Percentiles rank a stretch among this genome's conserved stretches.
Evolutionary conservation across 1,140 invertebrate species (phyloP).

Genomic region (Kradibia gibbosae): DNA sequence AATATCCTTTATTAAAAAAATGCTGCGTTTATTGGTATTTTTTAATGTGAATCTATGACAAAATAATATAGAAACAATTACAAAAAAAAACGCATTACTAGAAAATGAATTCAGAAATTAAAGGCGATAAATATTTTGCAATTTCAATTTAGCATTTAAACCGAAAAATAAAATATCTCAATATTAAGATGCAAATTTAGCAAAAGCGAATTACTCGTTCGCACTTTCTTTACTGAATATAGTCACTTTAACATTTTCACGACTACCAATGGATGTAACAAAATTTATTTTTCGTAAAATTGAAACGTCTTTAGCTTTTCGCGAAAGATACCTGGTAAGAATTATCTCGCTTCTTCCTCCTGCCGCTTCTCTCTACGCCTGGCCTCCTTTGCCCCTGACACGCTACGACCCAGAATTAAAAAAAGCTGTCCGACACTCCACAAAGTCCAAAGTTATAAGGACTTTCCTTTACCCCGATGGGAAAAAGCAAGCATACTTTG

Average conservation of each 20-base stretch:
- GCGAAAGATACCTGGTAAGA: background rate
- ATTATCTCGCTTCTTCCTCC: background rate
- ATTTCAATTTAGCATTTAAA: too few relatives aligned
- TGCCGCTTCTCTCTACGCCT: background rate
- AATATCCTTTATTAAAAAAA: too few relatives aligned
- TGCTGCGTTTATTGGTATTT: too few relatives aligned
- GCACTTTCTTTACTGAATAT: background rate
- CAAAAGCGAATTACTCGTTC: background rate
- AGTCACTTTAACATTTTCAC: background rate
- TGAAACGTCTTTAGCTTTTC: constrained; percentile 26
- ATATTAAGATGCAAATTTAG: background rate
- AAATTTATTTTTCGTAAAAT: constrained; percentile 21
- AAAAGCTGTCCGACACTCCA: background rate
- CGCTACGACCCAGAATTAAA: too few relatives aligned
- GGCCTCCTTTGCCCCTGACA: too few relatives aligned
- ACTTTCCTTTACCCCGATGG: background rate
- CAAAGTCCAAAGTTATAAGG: constrained; percentile 26
- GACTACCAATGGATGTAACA: background rate
- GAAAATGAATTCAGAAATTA: too few relatives aligned
- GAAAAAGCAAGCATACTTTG: constrained; percentile 20
- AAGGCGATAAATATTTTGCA: too few relatives aligned
- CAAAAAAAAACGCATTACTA: too few relatives aligned
- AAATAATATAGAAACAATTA: too few relatives aligned
- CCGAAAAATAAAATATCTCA: too few relatives aligned
- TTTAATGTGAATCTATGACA: too few relatives aligned